phyloP scores from a whole-genome alignment of 1,140 invertebrate genomes.

The Drosophila ironensis region DNA sequence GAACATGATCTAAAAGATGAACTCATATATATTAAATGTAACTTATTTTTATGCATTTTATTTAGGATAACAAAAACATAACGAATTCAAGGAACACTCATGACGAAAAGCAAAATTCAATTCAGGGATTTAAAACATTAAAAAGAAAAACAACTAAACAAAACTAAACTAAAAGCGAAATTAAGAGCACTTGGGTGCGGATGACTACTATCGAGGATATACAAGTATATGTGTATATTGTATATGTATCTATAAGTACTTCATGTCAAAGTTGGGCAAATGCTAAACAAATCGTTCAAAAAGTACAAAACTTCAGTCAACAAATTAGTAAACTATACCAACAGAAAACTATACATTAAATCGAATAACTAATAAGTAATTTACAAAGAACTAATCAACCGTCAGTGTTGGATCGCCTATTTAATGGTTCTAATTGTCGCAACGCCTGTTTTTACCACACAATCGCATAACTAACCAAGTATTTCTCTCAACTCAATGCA shows the following conservation, averaged over 20 bases:
- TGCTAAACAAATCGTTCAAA: constrained; percentile 63
- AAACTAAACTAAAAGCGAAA: constrained; percentile 35
- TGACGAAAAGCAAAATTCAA: constrained; percentile 76
- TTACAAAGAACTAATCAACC: constrained; percentile 24
- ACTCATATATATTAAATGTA: constrained; percentile 60
- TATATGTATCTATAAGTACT: constrained; percentile 40
- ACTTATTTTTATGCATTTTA: constrained; percentile 79
- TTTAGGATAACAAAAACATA: constrained; percentile 71
- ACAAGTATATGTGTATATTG: constrained; percentile 22
- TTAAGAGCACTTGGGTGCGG: neutral
- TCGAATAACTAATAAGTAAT: constrained; percentile 51
- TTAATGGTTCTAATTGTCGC: constrained; percentile 28
- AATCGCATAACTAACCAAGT: constrained; percentile 19
- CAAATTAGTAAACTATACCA: constrained; percentile 46
- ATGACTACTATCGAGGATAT: constrained; percentile 18
- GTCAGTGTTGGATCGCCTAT: constrained; percentile 8
- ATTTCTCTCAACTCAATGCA: constrained; percentile 37
- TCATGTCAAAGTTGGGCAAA: constrained; percentile 55
- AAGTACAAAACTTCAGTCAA: constrained; percentile 71
- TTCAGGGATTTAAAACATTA: constrained; percentile 80
- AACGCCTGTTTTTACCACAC: constrained; percentile 21
- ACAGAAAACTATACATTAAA: constrained; percentile 49
- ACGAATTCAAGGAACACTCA: constrained; percentile 59
- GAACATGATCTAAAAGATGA: constrained; percentile 72
- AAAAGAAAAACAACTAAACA: neutral